A percentile compares a stretch with the other conserved stretches of the same genome.
Conservation (phyloP, 2,797 vertebrate species). For the Rallus crepitans region DNA sequence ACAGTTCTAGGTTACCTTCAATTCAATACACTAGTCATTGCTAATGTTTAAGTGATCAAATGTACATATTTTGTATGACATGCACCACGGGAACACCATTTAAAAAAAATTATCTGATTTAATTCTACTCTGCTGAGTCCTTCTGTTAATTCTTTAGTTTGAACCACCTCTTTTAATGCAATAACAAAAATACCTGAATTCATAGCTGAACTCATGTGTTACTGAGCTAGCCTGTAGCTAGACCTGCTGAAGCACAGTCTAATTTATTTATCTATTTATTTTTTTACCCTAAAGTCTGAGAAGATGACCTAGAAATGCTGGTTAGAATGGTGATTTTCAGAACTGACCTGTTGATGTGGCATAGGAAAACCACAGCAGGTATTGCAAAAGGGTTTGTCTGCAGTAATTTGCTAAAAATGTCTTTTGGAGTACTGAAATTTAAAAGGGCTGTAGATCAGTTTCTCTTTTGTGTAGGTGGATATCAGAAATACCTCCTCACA, state of each 20-base stretch:
- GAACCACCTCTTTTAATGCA: not conserved
- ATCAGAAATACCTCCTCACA: conserved; percentile 7
- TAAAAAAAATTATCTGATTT: not conserved
- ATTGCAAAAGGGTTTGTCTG: not conserved
- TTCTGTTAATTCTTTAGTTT: not conserved
- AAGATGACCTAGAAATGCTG: not conserved
- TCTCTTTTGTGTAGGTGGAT: not conserved
- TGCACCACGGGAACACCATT: not conserved
- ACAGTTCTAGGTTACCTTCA: not conserved
- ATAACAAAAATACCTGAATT: not conserved
- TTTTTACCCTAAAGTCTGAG: not conserved
- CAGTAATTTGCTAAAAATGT: not conserved
- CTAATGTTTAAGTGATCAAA: not conserved
- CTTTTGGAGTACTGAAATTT: not conserved
- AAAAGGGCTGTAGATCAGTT: not conserved
- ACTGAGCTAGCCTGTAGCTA: not conserved
- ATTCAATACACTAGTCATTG: not conserved
- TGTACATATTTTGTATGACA: not conserved
- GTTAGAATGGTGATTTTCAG: not conserved
- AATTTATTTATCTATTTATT: not conserved
- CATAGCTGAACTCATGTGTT: not conserved
- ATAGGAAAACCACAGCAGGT: not conserved
- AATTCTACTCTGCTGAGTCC: not conserved
- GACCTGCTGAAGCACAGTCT: not conserved
- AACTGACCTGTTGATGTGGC: not conserved